Conservation (phyloP, 2,888 invertebrate genomes). For the Caenorhabditis japonica region DNA sequence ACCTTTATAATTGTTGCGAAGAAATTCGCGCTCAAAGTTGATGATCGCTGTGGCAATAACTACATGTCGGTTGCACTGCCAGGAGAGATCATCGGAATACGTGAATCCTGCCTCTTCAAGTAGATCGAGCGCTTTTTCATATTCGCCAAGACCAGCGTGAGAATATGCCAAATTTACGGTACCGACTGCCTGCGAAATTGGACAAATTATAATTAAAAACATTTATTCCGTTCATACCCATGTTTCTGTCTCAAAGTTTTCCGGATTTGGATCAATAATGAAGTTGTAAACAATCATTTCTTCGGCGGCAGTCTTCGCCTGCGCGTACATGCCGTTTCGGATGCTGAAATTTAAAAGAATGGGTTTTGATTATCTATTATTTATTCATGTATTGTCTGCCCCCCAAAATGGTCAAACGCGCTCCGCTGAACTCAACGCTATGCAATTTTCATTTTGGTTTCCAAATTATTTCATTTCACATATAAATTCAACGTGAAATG, state of each 20-base stretch:
- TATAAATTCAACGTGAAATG: no score
- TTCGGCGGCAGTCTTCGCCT: neutral
- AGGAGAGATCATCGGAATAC: no score
- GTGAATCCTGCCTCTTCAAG: constrained; percentile 8
- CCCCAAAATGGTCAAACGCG: no score
- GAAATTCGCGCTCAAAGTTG: constrained; percentile 40
- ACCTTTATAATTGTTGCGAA: constrained; percentile 15
- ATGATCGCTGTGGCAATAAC: constrained; percentile 23
- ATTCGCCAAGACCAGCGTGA: constrained; percentile 26
- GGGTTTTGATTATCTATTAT: no score
- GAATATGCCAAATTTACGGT: constrained; percentile 41
- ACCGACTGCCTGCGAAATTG: constrained; percentile 38
- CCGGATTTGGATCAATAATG: neutral
- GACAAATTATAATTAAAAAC: no score
- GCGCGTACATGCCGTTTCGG: constrained; percentile 42
- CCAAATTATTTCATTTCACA: no score
- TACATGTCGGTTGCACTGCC: constrained; percentile 44
- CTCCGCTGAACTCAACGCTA: no score
- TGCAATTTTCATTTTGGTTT: no score
- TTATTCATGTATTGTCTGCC: no score
- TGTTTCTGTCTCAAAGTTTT: constrained; percentile 34
- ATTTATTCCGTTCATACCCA: neutral
- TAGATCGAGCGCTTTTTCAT: constrained; percentile 1
- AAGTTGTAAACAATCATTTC: constrained; percentile 10
- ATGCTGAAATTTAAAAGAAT: constrained; percentile 13